Conservation (phyloP, 2,113 vertebrate species). For the Amphiprion ocellaris region DNA sequence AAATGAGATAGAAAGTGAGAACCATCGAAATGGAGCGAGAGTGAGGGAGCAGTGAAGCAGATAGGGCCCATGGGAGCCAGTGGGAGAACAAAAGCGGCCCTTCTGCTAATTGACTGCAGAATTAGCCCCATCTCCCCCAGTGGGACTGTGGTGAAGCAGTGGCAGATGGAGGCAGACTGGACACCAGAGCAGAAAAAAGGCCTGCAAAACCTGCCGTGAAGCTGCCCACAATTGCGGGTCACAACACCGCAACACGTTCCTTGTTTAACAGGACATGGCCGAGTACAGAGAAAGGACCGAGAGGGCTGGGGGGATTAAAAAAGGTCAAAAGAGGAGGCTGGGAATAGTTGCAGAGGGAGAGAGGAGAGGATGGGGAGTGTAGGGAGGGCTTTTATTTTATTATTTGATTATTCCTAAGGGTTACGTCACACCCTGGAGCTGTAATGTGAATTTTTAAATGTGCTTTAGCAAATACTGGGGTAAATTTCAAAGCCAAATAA, state of each 20-base stretch:
- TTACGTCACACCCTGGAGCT: background rate
- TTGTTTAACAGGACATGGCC: conserved; percentile 89
- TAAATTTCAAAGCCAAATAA: background rate
- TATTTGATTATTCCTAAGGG: background rate
- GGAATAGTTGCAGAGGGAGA: conserved; percentile 19
- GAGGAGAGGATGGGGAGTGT: conserved; percentile 1
- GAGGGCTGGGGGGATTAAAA: conserved; percentile 77
- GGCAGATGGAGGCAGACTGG: conserved; percentile 94
- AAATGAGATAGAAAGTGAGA: conserved; percentile 75
- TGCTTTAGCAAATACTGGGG: background rate
- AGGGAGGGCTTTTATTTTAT: background rate
- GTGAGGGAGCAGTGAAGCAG: conserved; percentile 83
- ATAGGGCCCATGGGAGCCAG: conserved; percentile 89
- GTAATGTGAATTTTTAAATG: background rate
- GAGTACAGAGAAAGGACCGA: conserved; percentile 75
- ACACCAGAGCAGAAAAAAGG: conserved; percentile 86
- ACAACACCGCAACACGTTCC: conserved; percentile 85
- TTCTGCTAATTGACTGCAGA: conserved; percentile 99
- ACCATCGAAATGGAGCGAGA: conserved; percentile 65
- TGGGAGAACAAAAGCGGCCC: conserved; percentile 94
- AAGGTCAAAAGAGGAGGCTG: conserved; percentile 54
- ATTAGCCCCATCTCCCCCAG: conserved; percentile 91
- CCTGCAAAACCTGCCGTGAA: conserved; percentile 90
- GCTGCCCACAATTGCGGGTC: conserved; percentile 92
- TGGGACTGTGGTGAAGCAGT: conserved; percentile 88